Base-by-base conservation (phyloP, 2,888 invertebrate species). In the Dryadula phaetusa region DNA sequence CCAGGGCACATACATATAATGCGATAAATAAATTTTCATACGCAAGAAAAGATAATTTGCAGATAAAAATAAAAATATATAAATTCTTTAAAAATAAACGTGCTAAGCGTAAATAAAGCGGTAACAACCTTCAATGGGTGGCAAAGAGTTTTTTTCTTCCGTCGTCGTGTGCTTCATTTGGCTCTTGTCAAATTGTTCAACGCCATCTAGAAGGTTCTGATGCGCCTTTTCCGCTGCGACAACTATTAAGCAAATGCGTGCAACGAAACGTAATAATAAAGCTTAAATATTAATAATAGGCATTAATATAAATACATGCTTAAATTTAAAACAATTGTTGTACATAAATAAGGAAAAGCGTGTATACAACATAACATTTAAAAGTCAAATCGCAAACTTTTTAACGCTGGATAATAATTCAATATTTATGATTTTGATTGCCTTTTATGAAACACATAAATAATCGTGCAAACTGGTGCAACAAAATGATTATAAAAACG, bases 121-220 rank as follows among this genome's bases (percentile, higher is more conserved):
- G 69, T 67, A 71, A 76, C 71, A 93, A 95, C 95, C 95, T 95
- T 96, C 94, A 79, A 95, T 93, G 74, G 95, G 95, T 65, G 96
- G 96, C 80, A 96, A 93, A 54, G 94, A 90, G 78, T 95, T 95
- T 93, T 96, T 96, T 90, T 96, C 96, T 77, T 94, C 93, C 8
- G 96, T 96, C 70, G 94, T 94, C 2, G 95, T 93, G 82, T 95
- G 96, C 82, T 95, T 95, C 95, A 96, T 95, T 76, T 95, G 94
- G 56, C 93, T 89, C 91, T 95, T 95, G 92, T 96, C 95, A 81
- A 95, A 96, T 77, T 94, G 94, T 82, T 96, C 95, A 65, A 96
- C 95, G 73, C 95, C 95, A 64, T 94, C 95, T 82, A 96, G 86
- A 60, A 96, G 90, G 79, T 95, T 95, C 87, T 95, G 95, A 81